phyloP scores from a whole-genome alignment of 2,888 invertebrate species.

The Ochropacha duplaris region DNA sequence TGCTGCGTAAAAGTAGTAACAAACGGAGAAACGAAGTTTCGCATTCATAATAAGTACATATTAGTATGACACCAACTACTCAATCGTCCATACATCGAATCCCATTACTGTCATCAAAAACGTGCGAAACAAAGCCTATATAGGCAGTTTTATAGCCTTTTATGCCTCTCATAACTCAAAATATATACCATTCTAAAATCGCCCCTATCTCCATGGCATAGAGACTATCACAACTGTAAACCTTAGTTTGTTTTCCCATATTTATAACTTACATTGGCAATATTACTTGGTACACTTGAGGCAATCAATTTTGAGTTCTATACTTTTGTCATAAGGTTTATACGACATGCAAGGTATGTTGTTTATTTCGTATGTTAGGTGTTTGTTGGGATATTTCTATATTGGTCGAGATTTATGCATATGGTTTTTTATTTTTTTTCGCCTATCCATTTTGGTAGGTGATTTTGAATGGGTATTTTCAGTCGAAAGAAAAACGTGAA shows the following conservation, averaged over 20 bases:
- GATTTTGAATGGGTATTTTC: constrained; percentile 7
- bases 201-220: constrained; percentile 21
- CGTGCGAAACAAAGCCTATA: constrained; percentile 19
- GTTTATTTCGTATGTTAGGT: constrained; percentile 31
- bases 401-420: constrained; percentile 40
- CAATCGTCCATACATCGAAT: constrained; percentile 14
- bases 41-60: too few species aligned
- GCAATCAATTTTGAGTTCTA: constrained; percentile 11
- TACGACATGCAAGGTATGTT: background rate
- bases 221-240: constrained; percentile 23
- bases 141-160: constrained; percentile 17
- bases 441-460: constrained; percentile 17
- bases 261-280: constrained; percentile 39
- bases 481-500: background rate
- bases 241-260: constrained; percentile 34
- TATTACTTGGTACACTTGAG: constrained; percentile 10
- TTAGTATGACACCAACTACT: background rate
- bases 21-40: too few species aligned
- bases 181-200: constrained; percentile 18
- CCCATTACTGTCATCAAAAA: constrained; percentile 13
- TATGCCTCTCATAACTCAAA: constrained; percentile 11
- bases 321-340: constrained; percentile 7
- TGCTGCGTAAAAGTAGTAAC: too few species aligned
- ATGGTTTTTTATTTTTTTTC: constrained; percentile 27
- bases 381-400: constrained; percentile 38